Percentiles rank a stretch among this genome's conserved stretches.
Evolutionary conservation across 2,888 invertebrate genomes (phyloP).

Genomic region (Ornithoptera priamus): DNA sequence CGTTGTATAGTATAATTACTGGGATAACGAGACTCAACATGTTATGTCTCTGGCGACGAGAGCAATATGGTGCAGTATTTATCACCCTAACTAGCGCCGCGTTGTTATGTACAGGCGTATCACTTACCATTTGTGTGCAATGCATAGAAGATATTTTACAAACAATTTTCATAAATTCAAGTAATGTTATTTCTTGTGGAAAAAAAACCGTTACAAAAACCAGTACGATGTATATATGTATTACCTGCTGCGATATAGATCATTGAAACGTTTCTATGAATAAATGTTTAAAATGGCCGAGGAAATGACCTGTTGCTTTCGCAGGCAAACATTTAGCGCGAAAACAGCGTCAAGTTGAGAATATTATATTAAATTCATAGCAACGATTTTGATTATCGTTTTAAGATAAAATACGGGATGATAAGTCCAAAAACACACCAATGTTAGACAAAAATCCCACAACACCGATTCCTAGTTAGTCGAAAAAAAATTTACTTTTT

Average conservation of each 20-base stretch:
- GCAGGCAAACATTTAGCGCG: slow-evolving; percentile 7
- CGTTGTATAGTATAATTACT: too few relatives aligned
- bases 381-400: not conserved
- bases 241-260: slow-evolving; percentile 14
- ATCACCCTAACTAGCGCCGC: too few relatives aligned
- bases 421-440: slow-evolving; percentile 4
- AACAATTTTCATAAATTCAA: not conserved
- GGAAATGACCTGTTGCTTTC: slow-evolving; percentile 27
- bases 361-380: slow-evolving; percentile 22
- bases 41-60: too few relatives aligned
- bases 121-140: too few relatives aligned
- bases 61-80: too few relatives aligned
- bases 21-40: too few relatives aligned
- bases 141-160: too few relatives aligned
- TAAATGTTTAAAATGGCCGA: slow-evolving; percentile 21
- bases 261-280: slow-evolving; percentile 23
- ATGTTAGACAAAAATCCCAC: not conserved
- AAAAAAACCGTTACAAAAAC: slow-evolving; percentile 18
- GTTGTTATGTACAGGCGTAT: too few relatives aligned
- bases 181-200: not conserved
- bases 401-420: too few relatives aligned
- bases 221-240: slow-evolving; percentile 9
- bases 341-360: slow-evolving; percentile 25
- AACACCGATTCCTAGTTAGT: too few relatives aligned
- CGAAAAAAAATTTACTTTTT: too few relatives aligned